Percentiles rank a stretch among this genome's conserved stretches.
These are phyloP conservation scores for Drosophila tani DNA, from an alignment of 1,140 invertebrate genomes.

Conservation along the genomic window DNA sequence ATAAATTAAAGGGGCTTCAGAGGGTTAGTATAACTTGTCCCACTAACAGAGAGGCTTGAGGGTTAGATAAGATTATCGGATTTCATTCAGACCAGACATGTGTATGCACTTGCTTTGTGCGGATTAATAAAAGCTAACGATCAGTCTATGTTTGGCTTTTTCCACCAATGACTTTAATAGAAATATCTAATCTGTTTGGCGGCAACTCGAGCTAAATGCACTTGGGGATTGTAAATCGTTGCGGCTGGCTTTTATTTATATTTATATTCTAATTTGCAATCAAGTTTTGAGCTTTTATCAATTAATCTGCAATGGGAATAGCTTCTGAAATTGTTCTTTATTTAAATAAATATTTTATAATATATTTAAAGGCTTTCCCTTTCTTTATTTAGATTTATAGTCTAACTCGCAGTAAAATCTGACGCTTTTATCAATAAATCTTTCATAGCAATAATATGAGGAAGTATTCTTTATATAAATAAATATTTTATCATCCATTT, in stretches of 20 bases:
- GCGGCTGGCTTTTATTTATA: background rate
- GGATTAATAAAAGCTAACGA: slow-evolving; percentile 19
- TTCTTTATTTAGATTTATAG: background rate
- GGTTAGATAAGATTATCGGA: slow-evolving; percentile 35
- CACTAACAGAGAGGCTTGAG: slow-evolving; percentile 8
- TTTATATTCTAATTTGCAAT: background rate
- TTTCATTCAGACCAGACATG: slow-evolving; percentile 26
- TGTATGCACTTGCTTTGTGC: slow-evolving; percentile 14
- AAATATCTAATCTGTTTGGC: slow-evolving; percentile 36
- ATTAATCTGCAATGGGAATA: background rate
- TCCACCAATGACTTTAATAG: background rate
- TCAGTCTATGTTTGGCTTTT: slow-evolving; percentile 8
- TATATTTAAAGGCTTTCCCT: too few relatives aligned
- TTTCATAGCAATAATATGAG: too few relatives aligned
- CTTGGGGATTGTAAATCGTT: background rate
- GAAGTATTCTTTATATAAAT: too few relatives aligned
- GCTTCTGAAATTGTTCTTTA: background rate
- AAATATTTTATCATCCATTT: too few relatives aligned
- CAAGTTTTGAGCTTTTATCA: background rate
- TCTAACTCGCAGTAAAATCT: background rate
- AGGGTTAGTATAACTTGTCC: slow-evolving; percentile 7
- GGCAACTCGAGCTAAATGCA: too few relatives aligned
- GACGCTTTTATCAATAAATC: background rate
- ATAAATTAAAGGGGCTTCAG: too few relatives aligned
- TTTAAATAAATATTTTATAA: background rate